Percentiles rank a stretch among this genome's conserved stretches.
phyloP scores from a whole-genome alignment of 2,797 vertebrate species.

The Philypnodon macrostomus region DNA sequence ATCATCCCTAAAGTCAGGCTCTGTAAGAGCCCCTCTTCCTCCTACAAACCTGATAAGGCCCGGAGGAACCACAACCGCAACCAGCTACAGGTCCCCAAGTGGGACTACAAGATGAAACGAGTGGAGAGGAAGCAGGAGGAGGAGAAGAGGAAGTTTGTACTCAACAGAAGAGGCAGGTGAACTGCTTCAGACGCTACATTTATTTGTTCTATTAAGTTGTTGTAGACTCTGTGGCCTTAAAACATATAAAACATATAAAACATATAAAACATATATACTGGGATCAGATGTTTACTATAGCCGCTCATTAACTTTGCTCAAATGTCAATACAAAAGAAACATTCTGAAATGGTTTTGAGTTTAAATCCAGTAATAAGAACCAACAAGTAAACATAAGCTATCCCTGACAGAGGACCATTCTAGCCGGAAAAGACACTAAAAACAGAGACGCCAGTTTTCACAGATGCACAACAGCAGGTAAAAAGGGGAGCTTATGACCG shows the following conservation, averaged over 20 bases:
- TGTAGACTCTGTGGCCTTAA: constrained; percentile 45
- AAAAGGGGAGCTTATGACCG: constrained; percentile 15
- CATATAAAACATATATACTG: background rate
- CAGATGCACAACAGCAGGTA: constrained; percentile 37
- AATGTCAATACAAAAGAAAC: background rate
- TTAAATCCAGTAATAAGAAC: too few relatives aligned
- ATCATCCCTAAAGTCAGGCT: constrained; percentile 86
- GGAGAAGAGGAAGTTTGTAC: constrained; percentile 66
- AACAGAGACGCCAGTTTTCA: too few relatives aligned
- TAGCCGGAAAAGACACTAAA: background rate
- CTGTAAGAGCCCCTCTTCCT: constrained; percentile 83
- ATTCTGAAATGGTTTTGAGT: background rate
- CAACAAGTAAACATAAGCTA: background rate
- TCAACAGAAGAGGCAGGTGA: constrained; percentile 50
- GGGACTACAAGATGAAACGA: constrained; percentile 90
- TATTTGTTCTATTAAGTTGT: too few relatives aligned
- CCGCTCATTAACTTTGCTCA: background rate
- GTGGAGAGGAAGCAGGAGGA: constrained; percentile 81
- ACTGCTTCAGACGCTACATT: too few relatives aligned
- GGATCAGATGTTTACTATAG: background rate
- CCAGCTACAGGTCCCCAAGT: constrained; percentile 89
- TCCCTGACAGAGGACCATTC: background rate
- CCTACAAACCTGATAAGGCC: constrained; percentile 75
- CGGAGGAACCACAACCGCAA: constrained; percentile 50
- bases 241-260: too few relatives aligned